Conservation (phyloP, 30 jellyfish, hydroid and myxozoan genomes). For the Rhopilema esculentum region DNA sequence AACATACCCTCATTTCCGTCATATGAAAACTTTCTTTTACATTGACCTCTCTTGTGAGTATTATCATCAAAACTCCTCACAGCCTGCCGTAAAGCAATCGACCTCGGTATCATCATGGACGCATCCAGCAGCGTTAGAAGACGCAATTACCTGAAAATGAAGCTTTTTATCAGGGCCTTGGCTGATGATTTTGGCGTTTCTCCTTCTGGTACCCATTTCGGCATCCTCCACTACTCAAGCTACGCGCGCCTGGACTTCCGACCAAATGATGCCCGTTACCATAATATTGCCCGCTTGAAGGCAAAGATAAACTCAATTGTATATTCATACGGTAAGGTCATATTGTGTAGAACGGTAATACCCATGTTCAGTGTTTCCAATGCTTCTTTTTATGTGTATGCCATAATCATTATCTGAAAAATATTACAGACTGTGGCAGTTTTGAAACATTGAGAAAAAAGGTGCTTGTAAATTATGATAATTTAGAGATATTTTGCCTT, state of each 20-base stretch:
- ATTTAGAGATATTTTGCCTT: no score
- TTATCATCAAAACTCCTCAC: no score
- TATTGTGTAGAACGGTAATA: neutral
- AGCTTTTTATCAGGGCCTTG: constrained; percentile 62
- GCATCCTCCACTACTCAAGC: constrained; percentile 80
- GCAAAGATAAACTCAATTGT: constrained; percentile 46
- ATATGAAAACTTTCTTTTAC: no score
- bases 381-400: no score
- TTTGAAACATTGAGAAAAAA: no score
- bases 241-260: constrained; percentile 66
- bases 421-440: no score
- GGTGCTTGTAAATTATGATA: no score
- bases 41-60: no score
- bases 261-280: constrained; percentile 57
- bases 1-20: no score
- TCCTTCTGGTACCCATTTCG: constrained; percentile 80
- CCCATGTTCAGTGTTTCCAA: no score
- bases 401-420: no score
- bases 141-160: constrained; percentile 62
- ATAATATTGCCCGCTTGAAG: constrained; percentile 52
- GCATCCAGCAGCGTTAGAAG: constrained; percentile 92
- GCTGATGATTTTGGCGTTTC: constrained; percentile 67
- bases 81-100: constrained; percentile 85
- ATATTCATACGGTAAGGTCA: constrained; percentile 58
- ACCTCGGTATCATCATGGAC: constrained; percentile 83